Evolutionary conservation across 2,113 vertebrate species (phyloP).

Genomic region (Phyllostomus hastatus): DNA sequence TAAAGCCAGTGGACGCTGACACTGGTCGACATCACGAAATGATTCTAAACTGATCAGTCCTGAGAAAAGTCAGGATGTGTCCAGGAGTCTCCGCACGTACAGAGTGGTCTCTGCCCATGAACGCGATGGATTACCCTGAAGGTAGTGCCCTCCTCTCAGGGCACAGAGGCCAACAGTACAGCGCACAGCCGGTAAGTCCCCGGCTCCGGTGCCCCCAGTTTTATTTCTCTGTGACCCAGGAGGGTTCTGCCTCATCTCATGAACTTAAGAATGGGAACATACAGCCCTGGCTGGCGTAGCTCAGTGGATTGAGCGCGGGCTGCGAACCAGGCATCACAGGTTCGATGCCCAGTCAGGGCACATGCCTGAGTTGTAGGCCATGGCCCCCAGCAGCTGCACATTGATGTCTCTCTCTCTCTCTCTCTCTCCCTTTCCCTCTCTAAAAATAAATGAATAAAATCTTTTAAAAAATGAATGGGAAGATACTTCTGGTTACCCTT

Average conservation of each 20-base stretch:
- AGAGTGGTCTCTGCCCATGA: neutral
- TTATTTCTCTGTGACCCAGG: slow-evolving; percentile 7
- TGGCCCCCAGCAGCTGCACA: too few relatives aligned
- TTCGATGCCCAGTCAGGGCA: too few relatives aligned
- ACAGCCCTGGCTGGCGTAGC: rapidly evolving
- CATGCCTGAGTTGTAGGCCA: too few relatives aligned
- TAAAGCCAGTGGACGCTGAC: neutral
- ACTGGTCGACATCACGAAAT: slow-evolving; percentile 22
- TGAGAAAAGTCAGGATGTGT: rapidly evolving
- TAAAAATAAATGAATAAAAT: too few relatives aligned
- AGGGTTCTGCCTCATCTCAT: slow-evolving; percentile 3
- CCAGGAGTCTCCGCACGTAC: neutral
- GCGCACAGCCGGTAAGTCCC: slow-evolving; percentile 32
- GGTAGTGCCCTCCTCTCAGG: slow-evolving; percentile 3
- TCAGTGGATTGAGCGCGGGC: too few relatives aligned
- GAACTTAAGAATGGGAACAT: slow-evolving; percentile 8
- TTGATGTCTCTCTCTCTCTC: too few relatives aligned
- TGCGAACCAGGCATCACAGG: too few relatives aligned
- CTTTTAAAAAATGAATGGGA: neutral
- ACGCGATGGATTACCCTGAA: slow-evolving; percentile 11
- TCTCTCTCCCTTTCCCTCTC: too few relatives aligned
- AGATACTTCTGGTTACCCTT: rapidly evolving
- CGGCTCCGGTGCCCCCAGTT: neutral
- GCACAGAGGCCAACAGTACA: slow-evolving; percentile 37
- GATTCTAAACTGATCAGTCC: slow-evolving; percentile 32